Conservation (phyloP, 2,797 vertebrate species). For the Tinamus major region DNA sequence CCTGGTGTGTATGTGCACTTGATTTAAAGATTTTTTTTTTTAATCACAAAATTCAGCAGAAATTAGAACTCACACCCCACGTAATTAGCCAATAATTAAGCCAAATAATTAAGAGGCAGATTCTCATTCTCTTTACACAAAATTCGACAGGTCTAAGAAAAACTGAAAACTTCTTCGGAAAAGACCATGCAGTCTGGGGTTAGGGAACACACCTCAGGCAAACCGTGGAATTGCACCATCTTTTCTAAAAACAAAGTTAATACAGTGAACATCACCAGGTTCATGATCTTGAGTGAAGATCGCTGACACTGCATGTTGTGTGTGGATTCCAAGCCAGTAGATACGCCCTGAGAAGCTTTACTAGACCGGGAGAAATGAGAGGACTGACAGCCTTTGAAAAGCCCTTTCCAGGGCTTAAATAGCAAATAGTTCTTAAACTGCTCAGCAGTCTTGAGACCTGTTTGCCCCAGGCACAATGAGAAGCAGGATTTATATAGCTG, state of each 20-base stretch:
- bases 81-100: not conserved
- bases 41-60: slow-evolving; percentile 23
- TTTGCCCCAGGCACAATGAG: not conserved
- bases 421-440: not conserved
- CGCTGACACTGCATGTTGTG: not conserved
- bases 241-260: not conserved
- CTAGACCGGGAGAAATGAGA: not conserved
- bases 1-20: not conserved
- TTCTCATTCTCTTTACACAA: not conserved
- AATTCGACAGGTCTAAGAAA: not conserved
- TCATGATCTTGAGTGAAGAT: not conserved
- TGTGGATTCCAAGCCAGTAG: accelerated
- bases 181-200: not conserved
- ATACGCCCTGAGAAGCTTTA: not conserved
- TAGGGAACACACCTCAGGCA: not conserved
- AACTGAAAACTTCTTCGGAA: not conserved
- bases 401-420: not conserved
- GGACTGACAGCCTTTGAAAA: not conserved
- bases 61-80: not conserved
- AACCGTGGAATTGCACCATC: not conserved
- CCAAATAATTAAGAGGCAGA: slow-evolving; percentile 10
- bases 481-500: not conserved
- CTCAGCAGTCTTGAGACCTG: not conserved
- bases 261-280: not conserved
- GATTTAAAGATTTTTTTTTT: slow-evolving; percentile 6